phyloP scores from a whole-genome alignment of 2,113 vertebrate genomes.

The Hippocampus guttulatus region DNA sequence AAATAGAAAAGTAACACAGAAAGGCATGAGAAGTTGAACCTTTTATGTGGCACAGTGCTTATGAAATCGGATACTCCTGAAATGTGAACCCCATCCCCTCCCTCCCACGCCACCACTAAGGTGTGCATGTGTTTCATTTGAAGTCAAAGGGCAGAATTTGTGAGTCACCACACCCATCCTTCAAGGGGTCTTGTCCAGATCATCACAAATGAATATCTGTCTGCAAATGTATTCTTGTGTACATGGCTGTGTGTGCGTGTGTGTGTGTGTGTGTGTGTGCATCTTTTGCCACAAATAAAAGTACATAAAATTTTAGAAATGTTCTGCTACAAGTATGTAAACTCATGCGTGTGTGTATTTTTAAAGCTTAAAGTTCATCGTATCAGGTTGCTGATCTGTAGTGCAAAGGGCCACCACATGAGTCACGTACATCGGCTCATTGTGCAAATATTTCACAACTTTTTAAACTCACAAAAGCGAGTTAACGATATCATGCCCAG shows the following conservation, averaged over 20 bases:
- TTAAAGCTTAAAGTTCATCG: not conserved
- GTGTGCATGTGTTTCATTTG: constrained; percentile 29
- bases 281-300: not conserved
- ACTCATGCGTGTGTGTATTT: not conserved
- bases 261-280: constrained; percentile 21
- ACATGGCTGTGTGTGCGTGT: constrained; percentile 54
- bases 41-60: constrained; percentile 58
- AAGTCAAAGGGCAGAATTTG: constrained; percentile 60
- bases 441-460: constrained; percentile 22
- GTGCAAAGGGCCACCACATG: not conserved
- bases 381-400: not conserved
- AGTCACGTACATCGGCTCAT: not conserved
- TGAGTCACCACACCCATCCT: constrained; percentile 47
- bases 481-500: constrained; percentile 17
- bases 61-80: constrained; percentile 64
- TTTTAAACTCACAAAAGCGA: constrained; percentile 12
- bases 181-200: constrained; percentile 44
- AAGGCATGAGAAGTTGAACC: constrained; percentile 51
- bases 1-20: constrained; percentile 53
- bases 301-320: not conserved
- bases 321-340: not conserved
- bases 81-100: constrained; percentile 60
- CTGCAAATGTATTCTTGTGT: not conserved
- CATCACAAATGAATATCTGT: constrained; percentile 45
- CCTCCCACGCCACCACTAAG: constrained; percentile 23